These are phyloP conservation scores for Lasioglossum malachurum DNA, from an alignment of 2,888 invertebrate genomes.

Conservation along the genomic window DNA sequence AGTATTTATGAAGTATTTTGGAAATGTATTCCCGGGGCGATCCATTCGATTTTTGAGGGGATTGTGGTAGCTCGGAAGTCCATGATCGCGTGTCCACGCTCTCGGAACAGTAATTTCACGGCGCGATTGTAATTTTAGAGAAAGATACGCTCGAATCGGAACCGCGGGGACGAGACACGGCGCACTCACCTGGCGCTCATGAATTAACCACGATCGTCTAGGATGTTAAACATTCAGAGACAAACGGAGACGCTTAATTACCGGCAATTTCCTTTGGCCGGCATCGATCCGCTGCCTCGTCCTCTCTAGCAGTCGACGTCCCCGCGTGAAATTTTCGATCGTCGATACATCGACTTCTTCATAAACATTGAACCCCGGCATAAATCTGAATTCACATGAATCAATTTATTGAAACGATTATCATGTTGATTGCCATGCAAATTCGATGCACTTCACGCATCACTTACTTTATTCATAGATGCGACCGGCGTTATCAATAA, in stretches of 20 bases:
- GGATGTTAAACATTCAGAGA: conserved; percentile 9
- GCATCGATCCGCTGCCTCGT: conserved; percentile 10
- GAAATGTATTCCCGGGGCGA: no score
- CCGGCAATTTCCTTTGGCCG: conserved; percentile 14
- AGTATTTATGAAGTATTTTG: no score
- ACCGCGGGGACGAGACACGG: neutral
- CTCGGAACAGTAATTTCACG: neutral
- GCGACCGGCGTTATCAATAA: neutral
- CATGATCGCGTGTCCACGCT: conserved; percentile 16
- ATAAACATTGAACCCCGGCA: neutral
- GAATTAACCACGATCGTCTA: conserved; percentile 47
- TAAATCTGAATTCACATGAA: neutral
- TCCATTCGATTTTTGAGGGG: no score
- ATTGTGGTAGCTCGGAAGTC: conserved; percentile 1
- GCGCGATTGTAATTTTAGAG: no score
- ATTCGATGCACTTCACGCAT: neutral
- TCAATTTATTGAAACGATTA: neutral
- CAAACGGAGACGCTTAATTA: conserved; percentile 22
- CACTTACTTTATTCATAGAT: neutral
- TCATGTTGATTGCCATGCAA: neutral
- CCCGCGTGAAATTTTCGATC: conserved; percentile 5
- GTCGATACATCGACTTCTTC: conserved; percentile 3
- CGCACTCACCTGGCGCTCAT: conserved; percentile 24
- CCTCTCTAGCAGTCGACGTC: neutral
- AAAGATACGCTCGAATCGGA: conserved; percentile 13